A percentile compares a stretch with the other conserved stretches of the same genome.
phyloP scores from a whole-genome alignment of 2,113 vertebrate species.

The Chionis minor region DNA sequence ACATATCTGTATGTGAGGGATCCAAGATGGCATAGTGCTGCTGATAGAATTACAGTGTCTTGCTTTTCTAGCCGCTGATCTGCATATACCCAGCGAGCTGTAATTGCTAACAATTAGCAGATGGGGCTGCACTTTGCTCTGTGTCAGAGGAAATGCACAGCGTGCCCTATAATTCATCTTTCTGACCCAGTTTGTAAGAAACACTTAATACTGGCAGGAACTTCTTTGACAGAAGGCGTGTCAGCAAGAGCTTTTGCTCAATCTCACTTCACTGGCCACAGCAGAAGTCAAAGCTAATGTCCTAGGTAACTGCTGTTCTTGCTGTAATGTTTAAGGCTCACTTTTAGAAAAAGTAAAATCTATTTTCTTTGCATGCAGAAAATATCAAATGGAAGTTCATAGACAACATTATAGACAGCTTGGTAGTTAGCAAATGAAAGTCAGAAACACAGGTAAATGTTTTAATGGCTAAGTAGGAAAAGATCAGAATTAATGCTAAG shows the following conservation, averaged over 20 bases:
- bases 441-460: not conserved
- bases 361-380: not conserved
- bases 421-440: not conserved
- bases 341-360: not conserved
- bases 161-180: not conserved
- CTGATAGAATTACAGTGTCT: not conserved
- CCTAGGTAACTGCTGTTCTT: not conserved
- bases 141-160: not conserved
- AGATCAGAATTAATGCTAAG: not conserved
- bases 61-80: not conserved
- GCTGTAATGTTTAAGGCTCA: not conserved
- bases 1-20: rapidly evolving
- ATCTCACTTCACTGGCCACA: conserved; percentile 21
- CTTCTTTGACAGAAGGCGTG: conserved; percentile 31
- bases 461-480: not conserved
- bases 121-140: not conserved
- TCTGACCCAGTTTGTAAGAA: not conserved
- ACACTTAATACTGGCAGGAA: not conserved
- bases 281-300: not conserved
- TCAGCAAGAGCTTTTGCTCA: conserved; percentile 30
- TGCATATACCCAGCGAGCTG: not conserved
- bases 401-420: not conserved
- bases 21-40: not conserved
- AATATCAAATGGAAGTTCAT: not conserved
- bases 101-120: not conserved